Conservation (phyloP, 2,113 vertebrate species). For the Marcusenius ussheri region DNA sequence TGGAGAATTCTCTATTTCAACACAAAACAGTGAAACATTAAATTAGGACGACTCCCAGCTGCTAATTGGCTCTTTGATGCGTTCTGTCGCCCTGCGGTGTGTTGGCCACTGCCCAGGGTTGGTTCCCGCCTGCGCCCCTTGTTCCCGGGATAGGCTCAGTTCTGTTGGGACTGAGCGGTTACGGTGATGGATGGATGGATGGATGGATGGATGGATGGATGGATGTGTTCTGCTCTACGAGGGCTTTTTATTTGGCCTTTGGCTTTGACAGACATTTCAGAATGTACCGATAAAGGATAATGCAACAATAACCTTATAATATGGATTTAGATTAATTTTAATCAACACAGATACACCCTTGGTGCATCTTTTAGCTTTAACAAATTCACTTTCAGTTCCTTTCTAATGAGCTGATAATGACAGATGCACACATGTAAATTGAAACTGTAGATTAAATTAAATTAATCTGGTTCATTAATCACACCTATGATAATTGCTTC, state of each 20-base stretch:
- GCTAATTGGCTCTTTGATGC: neutral
- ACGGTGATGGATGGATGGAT: too few relatives aligned
- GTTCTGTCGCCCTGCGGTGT: neutral
- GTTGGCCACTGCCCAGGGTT: too few relatives aligned
- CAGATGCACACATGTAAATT: constrained; percentile 6
- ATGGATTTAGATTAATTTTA: neutral
- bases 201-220: too few relatives aligned
- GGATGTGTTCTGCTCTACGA: too few relatives aligned
- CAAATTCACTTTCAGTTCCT: neutral
- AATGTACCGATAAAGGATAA: neutral
- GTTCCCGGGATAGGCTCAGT: too few relatives aligned
- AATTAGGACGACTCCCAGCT: neutral
- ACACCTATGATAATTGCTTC: neutral
- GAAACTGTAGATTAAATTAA: neutral
- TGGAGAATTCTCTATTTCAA: neutral
- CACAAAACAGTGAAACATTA: neutral
- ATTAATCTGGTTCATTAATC: neutral
- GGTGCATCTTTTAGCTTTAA: neutral
- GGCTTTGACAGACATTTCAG: neutral
- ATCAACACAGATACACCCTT: neutral
- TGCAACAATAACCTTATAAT: neutral
- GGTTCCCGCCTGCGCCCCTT: too few relatives aligned
- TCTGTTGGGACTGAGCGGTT: too few relatives aligned
- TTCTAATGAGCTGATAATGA: neutral
- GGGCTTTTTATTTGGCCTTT: neutral